Conservation (phyloP, 2,888 invertebrate genomes). For the Argynnis bischoffii region DNA sequence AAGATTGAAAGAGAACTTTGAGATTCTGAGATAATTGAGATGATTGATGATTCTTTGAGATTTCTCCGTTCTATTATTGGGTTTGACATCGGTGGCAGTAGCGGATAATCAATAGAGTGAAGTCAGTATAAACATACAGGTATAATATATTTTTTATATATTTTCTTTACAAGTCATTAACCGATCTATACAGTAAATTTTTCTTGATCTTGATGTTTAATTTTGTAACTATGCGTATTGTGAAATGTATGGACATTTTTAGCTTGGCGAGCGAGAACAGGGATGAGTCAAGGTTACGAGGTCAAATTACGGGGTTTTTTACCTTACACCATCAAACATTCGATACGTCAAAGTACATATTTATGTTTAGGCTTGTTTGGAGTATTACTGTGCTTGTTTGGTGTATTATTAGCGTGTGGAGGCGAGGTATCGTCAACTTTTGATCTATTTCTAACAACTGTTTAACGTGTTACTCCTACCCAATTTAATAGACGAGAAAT, state of each 20-base stretch:
- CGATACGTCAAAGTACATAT: neutral
- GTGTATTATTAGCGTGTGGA: slow-evolving; percentile 12
- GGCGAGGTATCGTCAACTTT: slow-evolving; percentile 5
- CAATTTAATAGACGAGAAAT: neutral
- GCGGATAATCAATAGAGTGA: too few species aligned
- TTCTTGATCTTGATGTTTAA: neutral
- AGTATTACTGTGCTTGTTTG: neutral
- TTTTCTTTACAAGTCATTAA: neutral
- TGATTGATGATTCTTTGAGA: too few species aligned
- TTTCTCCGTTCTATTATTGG: too few species aligned
- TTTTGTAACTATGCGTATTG: slow-evolving; percentile 12
- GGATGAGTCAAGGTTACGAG: slow-evolving; percentile 31
- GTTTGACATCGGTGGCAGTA: too few species aligned
- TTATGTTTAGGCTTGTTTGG: neutral
- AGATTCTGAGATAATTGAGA: too few species aligned
- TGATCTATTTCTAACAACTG: slow-evolving; percentile 6
- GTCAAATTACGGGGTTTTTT: slow-evolving; percentile 28
- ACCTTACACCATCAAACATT: slow-evolving; percentile 12
- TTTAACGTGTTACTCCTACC: neutral
- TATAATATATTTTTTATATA: too few species aligned
- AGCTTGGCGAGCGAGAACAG: slow-evolving; percentile 11
- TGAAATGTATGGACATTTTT: slow-evolving; percentile 24
- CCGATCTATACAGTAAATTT: neutral
- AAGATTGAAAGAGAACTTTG: too few species aligned
- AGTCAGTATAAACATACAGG: too few species aligned